A percentile compares a stretch with the other conserved stretches of the same genome.
Evolutionary conservation across 2,888 invertebrate species (phyloP).

Genomic region (Heliconius hortense): DNA sequence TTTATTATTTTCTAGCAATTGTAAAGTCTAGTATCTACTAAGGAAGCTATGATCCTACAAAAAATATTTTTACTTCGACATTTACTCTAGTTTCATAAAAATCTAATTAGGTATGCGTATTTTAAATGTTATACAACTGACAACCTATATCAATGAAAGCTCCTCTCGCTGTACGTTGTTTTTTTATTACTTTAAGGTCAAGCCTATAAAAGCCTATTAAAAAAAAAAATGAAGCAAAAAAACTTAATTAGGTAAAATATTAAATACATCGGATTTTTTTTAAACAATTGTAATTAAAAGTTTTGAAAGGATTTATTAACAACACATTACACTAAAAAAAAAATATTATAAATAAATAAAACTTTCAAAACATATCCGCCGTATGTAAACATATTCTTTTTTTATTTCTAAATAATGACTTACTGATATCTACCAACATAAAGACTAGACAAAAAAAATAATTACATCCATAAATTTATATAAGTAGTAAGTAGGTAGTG

Average conservation of each 20-base stretch:
- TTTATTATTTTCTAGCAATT: slow-evolving; percentile 11
- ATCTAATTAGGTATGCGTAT: not conserved
- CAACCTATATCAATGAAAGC: not conserved
- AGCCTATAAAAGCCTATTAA: not conserved
- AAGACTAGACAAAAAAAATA: slow-evolving; percentile 43
- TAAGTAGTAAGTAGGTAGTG: not conserved
- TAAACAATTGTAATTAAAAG: not conserved
- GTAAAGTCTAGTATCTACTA: slow-evolving; percentile 3
- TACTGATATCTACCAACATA: slow-evolving; percentile 33
- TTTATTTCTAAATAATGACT: slow-evolving; percentile 10
- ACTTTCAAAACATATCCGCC: not conserved
- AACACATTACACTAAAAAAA: not conserved
- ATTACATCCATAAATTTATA: slow-evolving; percentile 36
- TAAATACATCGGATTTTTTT: not conserved
- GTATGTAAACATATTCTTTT: not conserved
- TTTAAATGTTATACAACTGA: not conserved
- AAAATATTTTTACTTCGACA: slow-evolving; percentile 14
- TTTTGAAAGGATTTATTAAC: not conserved
- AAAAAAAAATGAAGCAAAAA: not conserved
- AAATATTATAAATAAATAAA: not conserved
- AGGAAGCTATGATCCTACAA: slow-evolving; percentile 14
- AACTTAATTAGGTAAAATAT: not conserved
- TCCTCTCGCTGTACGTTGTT: not conserved
- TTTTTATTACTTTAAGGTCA: not conserved
- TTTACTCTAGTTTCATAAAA: slow-evolving; percentile 12